Conservation (phyloP, 2,888 invertebrate genomes). For the Rhagonycha fulva region DNA sequence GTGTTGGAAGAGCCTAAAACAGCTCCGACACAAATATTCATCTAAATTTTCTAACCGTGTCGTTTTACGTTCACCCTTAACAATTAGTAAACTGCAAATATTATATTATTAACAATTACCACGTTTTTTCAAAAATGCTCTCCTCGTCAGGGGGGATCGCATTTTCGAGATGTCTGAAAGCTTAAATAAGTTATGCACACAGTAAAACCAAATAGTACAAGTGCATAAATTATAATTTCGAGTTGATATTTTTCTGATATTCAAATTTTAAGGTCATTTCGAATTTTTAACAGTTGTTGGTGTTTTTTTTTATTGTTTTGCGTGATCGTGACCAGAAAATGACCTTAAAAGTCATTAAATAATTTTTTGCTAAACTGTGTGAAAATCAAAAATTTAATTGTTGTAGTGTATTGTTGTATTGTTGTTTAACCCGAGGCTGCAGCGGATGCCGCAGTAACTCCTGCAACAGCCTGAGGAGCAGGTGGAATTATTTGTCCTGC, state of each 20-base stretch:
- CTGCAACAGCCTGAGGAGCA: neutral
- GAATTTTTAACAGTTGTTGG: constrained; percentile 11
- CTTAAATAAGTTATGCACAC: constrained; percentile 23
- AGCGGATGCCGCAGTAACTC: constrained; percentile 11
- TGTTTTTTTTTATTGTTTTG: constrained; percentile 14
- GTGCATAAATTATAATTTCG: neutral
- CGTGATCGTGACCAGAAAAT: constrained; percentile 6
- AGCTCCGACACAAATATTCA: constrained; percentile 8
- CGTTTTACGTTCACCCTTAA: neutral
- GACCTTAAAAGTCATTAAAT: constrained; percentile 9
- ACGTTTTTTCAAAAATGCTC: neutral
- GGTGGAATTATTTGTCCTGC: neutral
- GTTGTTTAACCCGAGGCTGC: constrained; percentile 17
- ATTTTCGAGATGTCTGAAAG: constrained; percentile 14
- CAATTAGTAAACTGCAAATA: neutral
- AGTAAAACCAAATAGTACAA: constrained; percentile 19
- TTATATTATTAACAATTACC: neutral
- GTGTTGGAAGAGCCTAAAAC: constrained; percentile 22
- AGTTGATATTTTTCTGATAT: constrained; percentile 2
- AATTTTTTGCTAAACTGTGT: neutral
- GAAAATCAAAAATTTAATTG: neutral
- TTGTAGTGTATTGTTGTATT: neutral
- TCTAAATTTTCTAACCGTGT: constrained; percentile 8
- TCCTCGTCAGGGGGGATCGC: neutral
- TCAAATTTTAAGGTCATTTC: constrained; percentile 19